A percentile compares a stretch with the other conserved stretches of the same genome.
These are phyloP conservation scores for Decapterus maruadsi DNA, from an alignment of 2,797 vertebrate genomes.

Conservation along the genomic window DNA sequence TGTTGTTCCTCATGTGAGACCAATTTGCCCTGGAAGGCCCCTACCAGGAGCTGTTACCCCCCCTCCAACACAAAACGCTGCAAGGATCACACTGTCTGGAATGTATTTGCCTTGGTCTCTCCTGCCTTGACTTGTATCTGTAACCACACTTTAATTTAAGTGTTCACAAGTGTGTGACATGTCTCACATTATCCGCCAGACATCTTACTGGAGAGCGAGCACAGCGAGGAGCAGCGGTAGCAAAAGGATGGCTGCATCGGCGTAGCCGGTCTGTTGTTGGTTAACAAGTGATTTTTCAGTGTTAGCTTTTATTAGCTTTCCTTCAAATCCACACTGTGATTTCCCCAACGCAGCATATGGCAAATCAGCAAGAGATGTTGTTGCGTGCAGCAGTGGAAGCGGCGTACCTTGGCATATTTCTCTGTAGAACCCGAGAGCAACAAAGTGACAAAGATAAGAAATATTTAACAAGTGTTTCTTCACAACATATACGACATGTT, in stretches of 20 bases:
- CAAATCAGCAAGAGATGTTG: constrained; percentile 39
- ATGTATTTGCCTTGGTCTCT: background rate
- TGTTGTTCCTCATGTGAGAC: constrained; percentile 14
- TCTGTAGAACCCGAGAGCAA: background rate
- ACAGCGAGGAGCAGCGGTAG: background rate
- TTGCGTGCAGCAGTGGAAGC: background rate
- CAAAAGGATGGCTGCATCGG: background rate
- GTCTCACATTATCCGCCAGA: background rate
- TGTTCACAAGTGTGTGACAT: background rate
- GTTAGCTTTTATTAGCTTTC: constrained; percentile 30
- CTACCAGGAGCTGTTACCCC: background rate
- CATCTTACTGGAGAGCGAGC: background rate
- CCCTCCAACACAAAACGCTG: background rate
- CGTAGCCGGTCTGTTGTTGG: background rate
- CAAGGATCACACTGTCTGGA: background rate
- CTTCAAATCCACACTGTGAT: constrained; percentile 12
- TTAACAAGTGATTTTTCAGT: constrained; percentile 20
- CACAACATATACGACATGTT: constrained; percentile 15
- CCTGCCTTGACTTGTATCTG: background rate
- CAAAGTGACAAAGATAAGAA: background rate
- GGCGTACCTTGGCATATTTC: background rate
- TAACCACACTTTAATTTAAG: background rate
- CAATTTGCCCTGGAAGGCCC: constrained; percentile 10
- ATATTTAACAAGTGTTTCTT: constrained; percentile 27
- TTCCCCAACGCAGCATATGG: constrained; percentile 41